Evolutionary conservation across 1,140 invertebrate genomes (phyloP).

Genomic region (Babylonia areolata): DNA sequence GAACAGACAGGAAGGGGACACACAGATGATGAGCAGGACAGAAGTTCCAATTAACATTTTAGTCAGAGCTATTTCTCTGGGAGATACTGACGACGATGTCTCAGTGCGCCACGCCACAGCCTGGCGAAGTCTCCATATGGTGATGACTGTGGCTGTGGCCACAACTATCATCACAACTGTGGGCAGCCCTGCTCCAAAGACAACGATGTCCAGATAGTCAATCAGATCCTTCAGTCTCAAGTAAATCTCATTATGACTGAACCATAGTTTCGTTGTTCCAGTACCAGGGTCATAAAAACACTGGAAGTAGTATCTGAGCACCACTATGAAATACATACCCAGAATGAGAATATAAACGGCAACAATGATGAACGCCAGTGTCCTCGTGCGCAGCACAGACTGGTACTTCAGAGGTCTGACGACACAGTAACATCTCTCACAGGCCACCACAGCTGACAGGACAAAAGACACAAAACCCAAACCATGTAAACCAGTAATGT

Average conservation of each 20-base stretch:
- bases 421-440: conserved; percentile 7
- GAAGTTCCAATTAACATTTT: neutral
- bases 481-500: neutral
- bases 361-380: neutral
- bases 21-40: neutral
- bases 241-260: neutral
- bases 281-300: neutral
- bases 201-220: neutral
- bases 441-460: neutral
- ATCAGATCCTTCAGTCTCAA: neutral
- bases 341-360: neutral
- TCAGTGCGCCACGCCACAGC: neutral
- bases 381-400: neutral
- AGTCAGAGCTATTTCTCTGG: neutral
- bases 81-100: neutral
- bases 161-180: neutral
- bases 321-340: neutral
- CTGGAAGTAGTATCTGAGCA: neutral
- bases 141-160: neutral
- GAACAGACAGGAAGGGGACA: neutral
- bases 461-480: neutral
- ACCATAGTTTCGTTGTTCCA: neutral
- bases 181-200: neutral
- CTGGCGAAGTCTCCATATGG: neutral
- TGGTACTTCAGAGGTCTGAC: neutral